Evolutionary conservation across 2,113 vertebrate genomes (phyloP).

Genomic region (Piaya cayana): DNA sequence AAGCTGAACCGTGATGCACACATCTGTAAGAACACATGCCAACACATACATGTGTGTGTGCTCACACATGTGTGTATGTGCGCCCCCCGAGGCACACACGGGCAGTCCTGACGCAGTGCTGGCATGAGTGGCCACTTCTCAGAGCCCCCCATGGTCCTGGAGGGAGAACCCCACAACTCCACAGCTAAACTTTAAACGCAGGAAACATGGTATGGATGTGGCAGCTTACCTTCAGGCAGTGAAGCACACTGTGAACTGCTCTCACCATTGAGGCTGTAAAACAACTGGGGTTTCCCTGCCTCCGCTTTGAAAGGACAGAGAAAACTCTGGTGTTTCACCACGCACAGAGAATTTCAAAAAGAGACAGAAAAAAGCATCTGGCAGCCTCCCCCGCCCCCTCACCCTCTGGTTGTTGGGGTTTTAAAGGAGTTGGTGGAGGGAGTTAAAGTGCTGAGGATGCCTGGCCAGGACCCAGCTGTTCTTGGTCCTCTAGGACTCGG

Average conservation of each 20-base stretch:
- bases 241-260: background rate
- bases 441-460: constrained; percentile 18
- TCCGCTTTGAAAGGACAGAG: background rate
- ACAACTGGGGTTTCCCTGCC: background rate
- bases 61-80: background rate
- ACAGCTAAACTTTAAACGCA: background rate
- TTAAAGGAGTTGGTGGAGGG: constrained; percentile 71
- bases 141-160: background rate
- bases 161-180: background rate
- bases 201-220: background rate
- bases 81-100: rapidly evolving
- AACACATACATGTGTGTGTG: background rate
- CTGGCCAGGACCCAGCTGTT: background rate
- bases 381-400: constrained; percentile 41
- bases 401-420: background rate
- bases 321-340: constrained; percentile 69
- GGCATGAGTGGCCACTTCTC: rapidly evolving
- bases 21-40: rapidly evolving
- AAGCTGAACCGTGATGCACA: background rate
- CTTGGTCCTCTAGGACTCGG: background rate
- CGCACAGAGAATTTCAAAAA: constrained; percentile 70
- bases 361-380: constrained; percentile 75
- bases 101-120: rapidly evolving
- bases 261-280: background rate
- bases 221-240: constrained; percentile 59